These are phyloP conservation scores for Gnatocerus cornutus DNA, from an alignment of 2,888 invertebrate species.

Conservation along the genomic window DNA sequence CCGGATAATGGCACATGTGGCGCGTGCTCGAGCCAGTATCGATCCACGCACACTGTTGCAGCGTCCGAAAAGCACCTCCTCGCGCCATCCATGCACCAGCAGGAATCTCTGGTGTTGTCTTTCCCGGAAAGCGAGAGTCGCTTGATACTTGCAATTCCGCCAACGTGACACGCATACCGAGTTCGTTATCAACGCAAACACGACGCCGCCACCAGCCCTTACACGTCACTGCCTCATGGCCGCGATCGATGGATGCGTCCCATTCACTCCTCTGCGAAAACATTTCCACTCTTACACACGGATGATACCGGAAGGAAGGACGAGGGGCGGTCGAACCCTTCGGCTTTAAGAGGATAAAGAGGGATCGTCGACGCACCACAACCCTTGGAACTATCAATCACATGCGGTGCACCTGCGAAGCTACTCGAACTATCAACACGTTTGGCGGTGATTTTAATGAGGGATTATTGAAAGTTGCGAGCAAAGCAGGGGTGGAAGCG, in stretches of 20 bases:
- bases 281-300: slow-evolving; percentile 35
- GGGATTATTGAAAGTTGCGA: slow-evolving; percentile 29
- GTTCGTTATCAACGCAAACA: slow-evolving; percentile 60
- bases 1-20: slow-evolving; percentile 60
- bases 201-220: slow-evolving; percentile 30
- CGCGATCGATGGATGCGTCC: slow-evolving; percentile 37
- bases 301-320: slow-evolving; percentile 28
- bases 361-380: slow-evolving; percentile 23
- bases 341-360: slow-evolving; percentile 41
- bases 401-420: slow-evolving; percentile 33
- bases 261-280: slow-evolving; percentile 41
- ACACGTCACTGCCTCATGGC: slow-evolving; percentile 40
- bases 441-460: slow-evolving; percentile 24
- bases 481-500: too few species aligned
- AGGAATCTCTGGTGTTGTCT: slow-evolving; percentile 35
- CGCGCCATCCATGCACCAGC: slow-evolving; percentile 5
- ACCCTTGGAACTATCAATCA: slow-evolving; percentile 30
- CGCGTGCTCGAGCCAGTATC: slow-evolving; percentile 59
- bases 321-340: slow-evolving; percentile 31
- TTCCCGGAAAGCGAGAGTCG: slow-evolving; percentile 57
- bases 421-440: slow-evolving; percentile 13
- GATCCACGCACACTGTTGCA: slow-evolving; percentile 56
- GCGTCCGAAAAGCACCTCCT: slow-evolving; percentile 32
- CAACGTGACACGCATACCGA: slow-evolving; percentile 60
- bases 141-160: slow-evolving; percentile 57